phyloP scores from a whole-genome alignment of 1,140 invertebrate species.

The Samia ricini region DNA sequence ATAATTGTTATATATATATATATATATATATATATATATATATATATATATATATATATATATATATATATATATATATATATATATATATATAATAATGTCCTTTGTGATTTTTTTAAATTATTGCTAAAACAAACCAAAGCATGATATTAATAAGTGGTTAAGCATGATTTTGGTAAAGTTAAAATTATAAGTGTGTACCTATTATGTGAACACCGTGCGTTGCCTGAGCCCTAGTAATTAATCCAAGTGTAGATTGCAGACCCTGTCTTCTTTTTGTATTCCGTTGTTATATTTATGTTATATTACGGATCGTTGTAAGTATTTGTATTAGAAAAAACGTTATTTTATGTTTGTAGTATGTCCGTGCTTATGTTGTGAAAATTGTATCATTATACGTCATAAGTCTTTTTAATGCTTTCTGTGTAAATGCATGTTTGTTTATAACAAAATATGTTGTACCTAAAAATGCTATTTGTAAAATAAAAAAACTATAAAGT shows the following conservation, averaged over 20 bases:
- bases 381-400: constrained; percentile 1
- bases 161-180: constrained; percentile 14
- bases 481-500: too few species aligned
- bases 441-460: neutral
- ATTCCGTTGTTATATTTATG: neutral
- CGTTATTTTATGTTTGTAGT: constrained; percentile 6
- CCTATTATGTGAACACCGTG: constrained; percentile 41
- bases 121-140: neutral
- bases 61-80: too few species aligned
- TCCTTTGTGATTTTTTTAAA: neutral
- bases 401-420: neutral
- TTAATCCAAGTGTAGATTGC: constrained; percentile 67
- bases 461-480: too few species aligned
- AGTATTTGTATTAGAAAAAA: neutral
- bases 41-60: too few species aligned
- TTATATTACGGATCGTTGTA: neutral
- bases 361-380: neutral
- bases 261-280: constrained; percentile 29
- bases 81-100: neutral
- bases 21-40: neutral
- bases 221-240: constrained; percentile 64
- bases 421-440: neutral
- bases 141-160: neutral
- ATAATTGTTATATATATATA: neutral
- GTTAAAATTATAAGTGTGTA: neutral